Base-by-base conservation (phyloP, 2,888 invertebrate genomes). In the Tenthredo notha region DNA sequence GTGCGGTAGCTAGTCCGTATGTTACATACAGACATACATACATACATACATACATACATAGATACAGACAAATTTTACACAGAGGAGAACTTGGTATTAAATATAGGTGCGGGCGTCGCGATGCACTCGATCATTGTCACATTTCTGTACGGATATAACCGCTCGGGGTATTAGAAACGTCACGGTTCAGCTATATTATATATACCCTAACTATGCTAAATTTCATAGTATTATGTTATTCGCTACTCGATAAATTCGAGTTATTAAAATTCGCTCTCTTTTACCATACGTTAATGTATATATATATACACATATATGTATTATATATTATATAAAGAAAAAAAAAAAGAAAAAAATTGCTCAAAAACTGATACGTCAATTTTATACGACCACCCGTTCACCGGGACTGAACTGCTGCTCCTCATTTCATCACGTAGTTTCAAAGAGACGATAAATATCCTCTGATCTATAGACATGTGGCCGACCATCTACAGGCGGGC, bases 41-140 rank as follows among this genome's bases (percentile, higher is more conserved):
- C 2, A 3, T 47, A 47, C 47, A 2, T 15, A 47, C 12, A 15
- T 47, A 15, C 12, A 47, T 12, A 3, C 47, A 15, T 7, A 37
- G 7, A 37, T 37, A 37, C 37, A 37, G 37, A 37, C 6, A 15
- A 47, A 3, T 3, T 47, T 33, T 2, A 15, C 12, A 33, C 4
- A 18, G 67, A 29, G 33, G 67, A 29, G 33, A 33, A 58, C 58
- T 67, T 15, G 6, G 67, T 82, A 86, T 86, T 88, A 88, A 87
- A 88, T 88, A 87, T 88, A 89, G 84, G 85, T n/a, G 65, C 67
- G 80, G 50, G 67, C 82, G n/a, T 82, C 29, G 70, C 78, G 75
- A 77, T 70, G 86, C 85, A 61, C 86, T 87, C 78, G 78, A 87
- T 86, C 87, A 86, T 87, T 47, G 72, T 50, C 84, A 37, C 58